Evolutionary conservation across 2,797 vertebrate genomes (phyloP).

Genomic region (Cheirogaleus major): DNA sequence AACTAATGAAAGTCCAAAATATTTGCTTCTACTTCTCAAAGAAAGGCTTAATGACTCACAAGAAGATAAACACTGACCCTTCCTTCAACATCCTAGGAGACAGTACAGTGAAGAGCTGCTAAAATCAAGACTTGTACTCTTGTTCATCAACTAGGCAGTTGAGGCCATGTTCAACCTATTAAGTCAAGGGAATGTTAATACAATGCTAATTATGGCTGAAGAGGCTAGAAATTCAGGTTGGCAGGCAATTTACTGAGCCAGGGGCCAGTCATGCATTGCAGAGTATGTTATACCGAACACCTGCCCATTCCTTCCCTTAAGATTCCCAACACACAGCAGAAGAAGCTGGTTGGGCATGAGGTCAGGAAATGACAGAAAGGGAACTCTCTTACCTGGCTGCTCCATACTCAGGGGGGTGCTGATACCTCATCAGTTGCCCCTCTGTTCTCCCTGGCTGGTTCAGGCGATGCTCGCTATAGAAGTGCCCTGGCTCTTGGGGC

Average conservation of each 20-base stretch:
- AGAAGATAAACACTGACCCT: not conserved
- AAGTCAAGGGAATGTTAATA: slow-evolving; percentile 27
- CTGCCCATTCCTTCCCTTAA: slow-evolving; percentile 56
- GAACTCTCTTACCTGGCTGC: slow-evolving; percentile 93
- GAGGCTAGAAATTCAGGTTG: slow-evolving; percentile 19
- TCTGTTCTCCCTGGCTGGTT: slow-evolving; percentile 92
- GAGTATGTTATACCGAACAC: slow-evolving; percentile 32
- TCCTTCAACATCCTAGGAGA: slow-evolving; percentile 15
- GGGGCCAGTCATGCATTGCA: not conserved
- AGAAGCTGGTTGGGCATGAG: slow-evolving; percentile 43
- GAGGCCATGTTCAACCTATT: not conserved
- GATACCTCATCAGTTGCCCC: slow-evolving; percentile 95
- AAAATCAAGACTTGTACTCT: not conserved
- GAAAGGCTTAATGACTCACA: slow-evolving; percentile 14
- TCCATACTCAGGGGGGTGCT: slow-evolving; percentile 97
- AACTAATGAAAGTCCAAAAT: slow-evolving; percentile 28
- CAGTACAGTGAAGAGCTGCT: not conserved
- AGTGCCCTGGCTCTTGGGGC: slow-evolving; percentile 91
- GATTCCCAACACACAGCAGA: slow-evolving; percentile 53
- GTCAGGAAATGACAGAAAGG: slow-evolving; percentile 71
- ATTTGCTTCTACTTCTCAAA: slow-evolving; percentile 39
- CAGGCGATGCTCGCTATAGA: slow-evolving; percentile 92
- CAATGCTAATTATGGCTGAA: not conserved
- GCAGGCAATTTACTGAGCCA: slow-evolving; percentile 25
- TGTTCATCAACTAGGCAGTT: not conserved